Evolutionary conservation across 2,888 invertebrate species (phyloP).

Genomic region (Drosophila rellima): DNA sequence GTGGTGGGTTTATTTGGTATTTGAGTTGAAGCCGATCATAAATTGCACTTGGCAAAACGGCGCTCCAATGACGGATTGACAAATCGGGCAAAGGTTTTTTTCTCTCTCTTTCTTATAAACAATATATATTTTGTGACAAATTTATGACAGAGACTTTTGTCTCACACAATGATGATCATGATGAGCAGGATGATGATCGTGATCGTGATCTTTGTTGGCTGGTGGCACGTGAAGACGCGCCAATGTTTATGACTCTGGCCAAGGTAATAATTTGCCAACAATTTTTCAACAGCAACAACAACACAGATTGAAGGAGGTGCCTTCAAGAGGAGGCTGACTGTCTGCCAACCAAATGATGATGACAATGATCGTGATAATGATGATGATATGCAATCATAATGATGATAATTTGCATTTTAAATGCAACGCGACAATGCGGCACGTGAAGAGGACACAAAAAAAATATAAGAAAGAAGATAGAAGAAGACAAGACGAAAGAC

Average conservation of each 20-base stretch:
- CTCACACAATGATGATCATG: constrained; percentile 31
- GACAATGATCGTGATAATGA: constrained; percentile 31
- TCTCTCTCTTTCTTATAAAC: background rate
- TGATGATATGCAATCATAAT: constrained; percentile 77
- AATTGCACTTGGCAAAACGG: constrained; percentile 69
- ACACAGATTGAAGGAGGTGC: constrained; percentile 20
- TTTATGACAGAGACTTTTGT: constrained; percentile 78
- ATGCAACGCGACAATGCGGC: constrained; percentile 71
- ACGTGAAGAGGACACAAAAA: constrained; percentile 37
- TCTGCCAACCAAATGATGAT: constrained; percentile 17
- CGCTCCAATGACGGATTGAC: constrained; percentile 80
- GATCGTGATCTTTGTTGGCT: constrained; percentile 38
- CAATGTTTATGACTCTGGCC: constrained; percentile 74
- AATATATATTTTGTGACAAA: constrained; percentile 66
- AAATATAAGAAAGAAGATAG: background rate
- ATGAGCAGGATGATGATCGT: constrained; percentile 32
- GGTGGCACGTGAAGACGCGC: constrained; percentile 76
- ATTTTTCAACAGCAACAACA: constrained; percentile 41
- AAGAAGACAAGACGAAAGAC: constrained; percentile 1
- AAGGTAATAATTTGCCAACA: constrained; percentile 82
- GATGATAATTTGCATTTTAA: constrained; percentile 82
- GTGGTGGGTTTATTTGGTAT: constrained; percentile 1
- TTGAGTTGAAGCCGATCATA: constrained; percentile 53
- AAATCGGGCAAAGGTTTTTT: constrained; percentile 52
- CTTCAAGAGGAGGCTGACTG: constrained; percentile 27